Percentiles rank a stretch among this genome's conserved stretches.
These are phyloP conservation scores for Bellardia pandia DNA, from an alignment of 2,888 invertebrate species.

Conservation along the genomic window DNA sequence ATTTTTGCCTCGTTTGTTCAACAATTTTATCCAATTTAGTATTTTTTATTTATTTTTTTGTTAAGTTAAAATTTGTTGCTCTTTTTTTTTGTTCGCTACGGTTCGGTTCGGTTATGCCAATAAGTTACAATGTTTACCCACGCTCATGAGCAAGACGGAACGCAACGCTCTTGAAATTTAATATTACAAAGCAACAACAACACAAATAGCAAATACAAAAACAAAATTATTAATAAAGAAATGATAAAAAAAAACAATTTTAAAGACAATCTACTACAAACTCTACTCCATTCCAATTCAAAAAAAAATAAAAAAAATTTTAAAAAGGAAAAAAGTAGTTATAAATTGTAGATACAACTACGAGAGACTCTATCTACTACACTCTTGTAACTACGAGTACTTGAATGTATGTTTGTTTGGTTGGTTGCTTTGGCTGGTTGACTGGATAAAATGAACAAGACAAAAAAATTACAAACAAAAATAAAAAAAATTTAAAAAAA, in stretches of 20 bases:
- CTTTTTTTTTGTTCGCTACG: no score
- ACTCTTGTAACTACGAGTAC: slow-evolving; percentile 22
- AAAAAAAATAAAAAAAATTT: slow-evolving; percentile 5
- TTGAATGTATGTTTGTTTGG: slow-evolving; percentile 33
- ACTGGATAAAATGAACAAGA: slow-evolving; percentile 46
- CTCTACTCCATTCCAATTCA: slow-evolving; percentile 27
- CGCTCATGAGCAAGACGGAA: slow-evolving; percentile 62
- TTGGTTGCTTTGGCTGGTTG: slow-evolving; percentile 41
- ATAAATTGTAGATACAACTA: slow-evolving; percentile 46
- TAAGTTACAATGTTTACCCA: slow-evolving; percentile 66
- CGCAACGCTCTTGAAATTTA: slow-evolving; percentile 70
- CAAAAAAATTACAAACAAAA: slow-evolving; percentile 30
- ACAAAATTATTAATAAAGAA: slow-evolving; percentile 47
- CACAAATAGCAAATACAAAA: slow-evolving; percentile 22
- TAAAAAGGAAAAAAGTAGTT: slow-evolving; percentile 46
- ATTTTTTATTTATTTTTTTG: background rate
- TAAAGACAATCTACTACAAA: slow-evolving; percentile 59
- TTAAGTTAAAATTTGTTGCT: no score
- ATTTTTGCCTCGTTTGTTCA: slow-evolving; percentile 11
- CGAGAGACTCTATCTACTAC: slow-evolving; percentile 2
- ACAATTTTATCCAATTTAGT: slow-evolving; percentile 53
- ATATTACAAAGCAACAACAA: slow-evolving; percentile 51
- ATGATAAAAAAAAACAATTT: slow-evolving; percentile 34
- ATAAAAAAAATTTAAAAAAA: background rate
- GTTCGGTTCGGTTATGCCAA: slow-evolving; percentile 33